Evolutionary conservation across 2,113 vertebrate species (phyloP), one percentile per base, ranked within the genome.

Genomic region (Trematocara nigrifrons): DNA sequence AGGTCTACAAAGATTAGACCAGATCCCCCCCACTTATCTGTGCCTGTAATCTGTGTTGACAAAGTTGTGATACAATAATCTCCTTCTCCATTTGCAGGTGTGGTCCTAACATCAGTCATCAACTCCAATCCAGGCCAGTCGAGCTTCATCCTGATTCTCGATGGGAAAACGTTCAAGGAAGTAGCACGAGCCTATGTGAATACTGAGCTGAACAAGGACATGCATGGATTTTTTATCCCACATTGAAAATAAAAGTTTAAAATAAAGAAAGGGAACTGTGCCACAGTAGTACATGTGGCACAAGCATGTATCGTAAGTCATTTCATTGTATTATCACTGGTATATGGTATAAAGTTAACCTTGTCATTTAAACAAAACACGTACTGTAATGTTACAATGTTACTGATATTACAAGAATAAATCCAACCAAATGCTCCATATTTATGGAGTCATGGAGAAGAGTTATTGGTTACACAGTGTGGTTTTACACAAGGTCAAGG

Each of bases 161-260:
- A 99, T 90, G 99, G 96, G 82, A 97, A 91, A 92, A 97, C 95
- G 1, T 97, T 99, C 29, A 96, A 96, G 77, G 99, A 99, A 89
- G 22, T 98, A 6, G 97, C 96, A 18, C 96, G 97, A 2, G 98
- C 97, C 3, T 91, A 51, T 0, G 79, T 99, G 6, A 88, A 95
- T 3, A 87, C 87, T 5, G 94, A 96, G 5, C 79, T 99, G 79
- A 95, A 97, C 20, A 89, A 96, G 88, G 98, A 98, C 71, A 95
- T 99, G 91, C 99, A 99, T 0, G 99, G 99, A 15, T 22, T 96
- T 8, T 99, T 99, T 77, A 96, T 99, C 87, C 96, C 97, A 8
- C 89, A 94, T 12, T 81, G 10, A 42, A 91, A 89, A 71, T 93
- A n/a, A 11, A 42, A 29, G 20, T 6, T 18, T 38, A 71, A 45